Conservation (phyloP, 2,797 vertebrate species). For the Enteromius thamalakanensis region DNA sequence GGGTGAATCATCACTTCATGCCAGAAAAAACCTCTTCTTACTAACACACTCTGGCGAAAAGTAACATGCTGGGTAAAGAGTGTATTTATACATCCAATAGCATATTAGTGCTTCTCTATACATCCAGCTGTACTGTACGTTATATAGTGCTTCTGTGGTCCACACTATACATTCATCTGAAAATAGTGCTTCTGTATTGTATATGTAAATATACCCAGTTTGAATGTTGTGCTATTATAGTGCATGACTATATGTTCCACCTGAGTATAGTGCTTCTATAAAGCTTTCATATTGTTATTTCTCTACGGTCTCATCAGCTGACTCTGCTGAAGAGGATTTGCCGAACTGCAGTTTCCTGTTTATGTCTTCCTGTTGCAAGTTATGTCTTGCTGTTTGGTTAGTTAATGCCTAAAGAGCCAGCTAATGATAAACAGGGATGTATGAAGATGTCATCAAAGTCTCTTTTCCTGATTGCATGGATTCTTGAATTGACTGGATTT, state of each 20-base stretch:
- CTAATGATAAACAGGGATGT: conserved; percentile 10
- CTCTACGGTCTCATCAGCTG: conserved; percentile 22
- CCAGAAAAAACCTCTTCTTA: not conserved
- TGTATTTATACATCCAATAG: not conserved
- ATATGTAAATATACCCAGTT: not conserved
- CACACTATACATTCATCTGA: not conserved
- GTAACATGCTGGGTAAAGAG: not conserved
- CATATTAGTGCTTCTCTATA: not conserved
- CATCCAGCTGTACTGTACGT: not conserved
- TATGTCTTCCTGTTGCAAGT: conserved; percentile 48
- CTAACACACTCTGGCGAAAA: not conserved
- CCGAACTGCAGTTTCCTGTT: conserved; percentile 52
- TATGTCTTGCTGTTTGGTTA: not conserved
- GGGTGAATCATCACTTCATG: not conserved
- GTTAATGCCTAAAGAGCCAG: conserved; percentile 12
- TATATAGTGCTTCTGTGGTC: not conserved
- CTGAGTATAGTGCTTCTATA: not conserved
- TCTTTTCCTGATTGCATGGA: not conserved
- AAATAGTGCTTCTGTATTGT: not conserved
- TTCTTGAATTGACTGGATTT: not conserved
- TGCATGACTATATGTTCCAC: not conserved
- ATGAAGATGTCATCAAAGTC: not conserved
- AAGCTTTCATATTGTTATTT: conserved; percentile 39
- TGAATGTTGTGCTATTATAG: not conserved
- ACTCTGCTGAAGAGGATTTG: conserved; percentile 36